Evolutionary conservation across 2,888 invertebrate species (phyloP).

Genomic region (Patella ulyssiponensis): DNA sequence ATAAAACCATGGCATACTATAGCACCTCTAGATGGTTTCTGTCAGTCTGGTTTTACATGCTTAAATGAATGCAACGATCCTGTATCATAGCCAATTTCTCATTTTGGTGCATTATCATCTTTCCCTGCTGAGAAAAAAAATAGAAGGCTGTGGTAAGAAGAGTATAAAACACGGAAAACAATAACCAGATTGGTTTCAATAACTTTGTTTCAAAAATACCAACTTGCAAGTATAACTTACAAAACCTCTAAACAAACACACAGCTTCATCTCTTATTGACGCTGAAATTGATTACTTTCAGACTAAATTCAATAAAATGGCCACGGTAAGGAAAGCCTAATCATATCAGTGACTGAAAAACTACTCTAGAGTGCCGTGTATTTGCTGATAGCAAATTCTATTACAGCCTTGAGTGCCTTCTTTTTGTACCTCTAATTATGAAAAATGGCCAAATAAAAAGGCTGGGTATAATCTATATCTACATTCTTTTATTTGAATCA

Average conservation of each 20-base stretch:
- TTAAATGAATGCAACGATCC: too few relatives aligned
- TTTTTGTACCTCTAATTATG: slow-evolving; percentile 1
- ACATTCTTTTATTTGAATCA: too few relatives aligned
- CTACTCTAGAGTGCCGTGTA: slow-evolving; percentile 4
- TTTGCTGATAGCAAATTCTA: slow-evolving; percentile 4
- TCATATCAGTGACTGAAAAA: background rate
- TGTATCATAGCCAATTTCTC: too few relatives aligned
- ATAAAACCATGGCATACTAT: too few relatives aligned
- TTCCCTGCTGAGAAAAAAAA: background rate
- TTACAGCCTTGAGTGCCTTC: background rate
- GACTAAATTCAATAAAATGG: slow-evolving; percentile 7
- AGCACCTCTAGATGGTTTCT: too few relatives aligned
- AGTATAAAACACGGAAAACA: background rate
- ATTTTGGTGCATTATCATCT: background rate
- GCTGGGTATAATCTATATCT: background rate
- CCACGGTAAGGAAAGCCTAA: slow-evolving; percentile 7
- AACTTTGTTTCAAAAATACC: background rate
- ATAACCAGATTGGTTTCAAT: background rate
- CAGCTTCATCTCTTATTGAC: slow-evolving; percentile 1
- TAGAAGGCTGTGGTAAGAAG: background rate
- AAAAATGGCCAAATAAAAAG: slow-evolving; percentile 11
- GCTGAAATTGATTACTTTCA: slow-evolving; percentile 3
- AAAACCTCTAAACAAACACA: slow-evolving; percentile 9
- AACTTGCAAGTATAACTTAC: background rate
- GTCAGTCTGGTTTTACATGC: too few relatives aligned